These are phyloP conservation scores for Siniperca knerii DNA, from an alignment of 2,113 vertebrate genomes.

Conservation along the genomic window DNA sequence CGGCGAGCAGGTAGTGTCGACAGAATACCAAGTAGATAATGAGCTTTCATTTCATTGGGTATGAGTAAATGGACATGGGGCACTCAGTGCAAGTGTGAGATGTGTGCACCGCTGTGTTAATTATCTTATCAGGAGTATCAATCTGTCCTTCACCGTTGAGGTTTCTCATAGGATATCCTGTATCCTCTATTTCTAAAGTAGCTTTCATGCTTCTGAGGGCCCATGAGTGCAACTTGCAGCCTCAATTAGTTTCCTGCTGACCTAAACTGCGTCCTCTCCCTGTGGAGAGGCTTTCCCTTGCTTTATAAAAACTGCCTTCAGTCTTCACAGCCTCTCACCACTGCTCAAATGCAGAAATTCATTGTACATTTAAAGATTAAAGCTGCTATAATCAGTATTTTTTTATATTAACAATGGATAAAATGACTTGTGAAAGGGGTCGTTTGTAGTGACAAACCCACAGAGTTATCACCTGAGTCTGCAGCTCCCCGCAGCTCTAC, in stretches of 20 bases:
- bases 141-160: conserved; percentile 25
- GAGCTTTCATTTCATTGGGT: conserved; percentile 28
- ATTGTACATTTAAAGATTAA: not conserved
- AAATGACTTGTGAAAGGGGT: not conserved
- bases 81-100: not conserved
- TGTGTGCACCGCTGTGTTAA: conserved; percentile 10
- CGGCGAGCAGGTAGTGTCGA: not conserved
- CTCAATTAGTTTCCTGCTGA: conserved; percentile 60
- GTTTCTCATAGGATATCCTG: conserved; percentile 29
- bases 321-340: not conserved
- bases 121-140: conserved; percentile 41
- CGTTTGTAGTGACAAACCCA: not conserved
- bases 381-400: not conserved
- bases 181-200: conserved; percentile 22
- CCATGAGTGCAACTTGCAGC: conserved; percentile 43
- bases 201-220: conserved; percentile 24
- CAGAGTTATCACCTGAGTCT: not conserved
- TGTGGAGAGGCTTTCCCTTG: conserved; percentile 15
- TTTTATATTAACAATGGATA: not conserved
- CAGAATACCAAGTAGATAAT: conserved; percentile 53
- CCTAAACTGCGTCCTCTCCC: conserved; percentile 36
- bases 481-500: not conserved
- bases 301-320: conserved; percentile 5
- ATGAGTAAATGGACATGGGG: not conserved
- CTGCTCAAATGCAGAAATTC: not conserved